phyloP scores from a whole-genome alignment of 2,797 vertebrate species.

The Lophura swinhoii region DNA sequence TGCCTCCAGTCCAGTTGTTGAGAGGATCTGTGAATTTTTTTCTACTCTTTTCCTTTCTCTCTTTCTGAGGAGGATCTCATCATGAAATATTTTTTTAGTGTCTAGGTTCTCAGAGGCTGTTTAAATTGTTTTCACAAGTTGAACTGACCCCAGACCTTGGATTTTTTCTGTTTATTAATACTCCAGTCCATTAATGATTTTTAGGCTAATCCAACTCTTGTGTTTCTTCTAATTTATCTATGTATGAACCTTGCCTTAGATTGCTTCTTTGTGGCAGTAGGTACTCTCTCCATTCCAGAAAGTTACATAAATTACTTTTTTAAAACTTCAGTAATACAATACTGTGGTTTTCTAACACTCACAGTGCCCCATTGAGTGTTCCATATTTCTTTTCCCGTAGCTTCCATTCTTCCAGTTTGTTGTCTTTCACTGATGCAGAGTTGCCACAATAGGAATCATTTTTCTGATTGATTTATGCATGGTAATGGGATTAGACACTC shows the following conservation, averaged over 20 bases:
- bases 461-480: neutral
- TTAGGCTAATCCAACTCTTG: neutral
- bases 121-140: neutral
- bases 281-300: neutral
- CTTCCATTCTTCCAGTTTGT: neutral
- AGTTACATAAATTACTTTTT: neutral
- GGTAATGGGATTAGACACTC: neutral
- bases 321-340: neutral
- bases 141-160: accelerated
- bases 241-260: neutral
- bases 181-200: neutral
- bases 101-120: too few relatives aligned
- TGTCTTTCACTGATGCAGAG: slow-evolving; percentile 1
- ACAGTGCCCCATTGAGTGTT: neutral
- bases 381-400: slow-evolving; percentile 1
- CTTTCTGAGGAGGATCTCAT: too few relatives aligned
- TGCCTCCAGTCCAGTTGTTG: too few relatives aligned
- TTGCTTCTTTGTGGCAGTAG: neutral
- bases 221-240: neutral
- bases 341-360: neutral
- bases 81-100: too few relatives aligned
- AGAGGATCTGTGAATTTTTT: too few relatives aligned
- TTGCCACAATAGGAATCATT: neutral
- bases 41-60: too few relatives aligned
- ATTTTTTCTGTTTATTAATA: neutral